Evolutionary conservation across 2,113 vertebrate genomes (phyloP).

Genomic region (Tenebrosternarchus preto): DNA sequence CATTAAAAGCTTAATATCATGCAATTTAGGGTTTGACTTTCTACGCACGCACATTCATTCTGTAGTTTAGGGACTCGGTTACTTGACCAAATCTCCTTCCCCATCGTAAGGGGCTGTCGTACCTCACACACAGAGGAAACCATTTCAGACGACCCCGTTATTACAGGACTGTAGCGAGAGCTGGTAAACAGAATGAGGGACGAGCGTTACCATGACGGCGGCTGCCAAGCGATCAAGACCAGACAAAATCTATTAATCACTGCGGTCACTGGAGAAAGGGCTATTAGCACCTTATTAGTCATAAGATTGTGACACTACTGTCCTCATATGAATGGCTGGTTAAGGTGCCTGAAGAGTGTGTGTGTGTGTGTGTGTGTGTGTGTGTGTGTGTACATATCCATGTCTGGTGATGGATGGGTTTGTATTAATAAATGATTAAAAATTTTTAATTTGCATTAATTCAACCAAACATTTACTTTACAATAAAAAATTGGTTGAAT

Average conservation of each 20-base stretch:
- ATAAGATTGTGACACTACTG: not conserved
- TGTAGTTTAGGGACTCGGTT: too few species aligned
- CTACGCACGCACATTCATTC: too few species aligned
- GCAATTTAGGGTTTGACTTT: too few species aligned
- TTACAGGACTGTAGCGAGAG: not conserved
- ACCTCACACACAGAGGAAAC: not conserved
- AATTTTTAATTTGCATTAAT: too few species aligned
- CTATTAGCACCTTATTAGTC: conserved; percentile 18
- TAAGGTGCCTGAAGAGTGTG: not conserved
- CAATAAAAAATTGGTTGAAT: too few species aligned
- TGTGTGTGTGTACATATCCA: not conserved
- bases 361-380: not conserved
- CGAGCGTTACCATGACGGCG: not conserved
- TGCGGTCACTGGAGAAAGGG: not conserved
- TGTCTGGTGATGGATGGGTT: not conserved
- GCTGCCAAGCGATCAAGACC: too few species aligned
- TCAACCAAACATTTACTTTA: too few species aligned
- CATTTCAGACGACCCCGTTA: not conserved
- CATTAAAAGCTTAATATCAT: too few species aligned
- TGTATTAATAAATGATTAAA: not conserved
- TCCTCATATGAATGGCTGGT: not conserved
- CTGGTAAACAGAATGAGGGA: conserved; percentile 12
- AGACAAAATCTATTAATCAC: conserved; percentile 12
- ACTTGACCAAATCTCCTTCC: not conserved
- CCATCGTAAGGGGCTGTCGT: not conserved